phyloP scores from a whole-genome alignment of 2,888 invertebrate genomes.

The Quadriops clusia region DNA sequence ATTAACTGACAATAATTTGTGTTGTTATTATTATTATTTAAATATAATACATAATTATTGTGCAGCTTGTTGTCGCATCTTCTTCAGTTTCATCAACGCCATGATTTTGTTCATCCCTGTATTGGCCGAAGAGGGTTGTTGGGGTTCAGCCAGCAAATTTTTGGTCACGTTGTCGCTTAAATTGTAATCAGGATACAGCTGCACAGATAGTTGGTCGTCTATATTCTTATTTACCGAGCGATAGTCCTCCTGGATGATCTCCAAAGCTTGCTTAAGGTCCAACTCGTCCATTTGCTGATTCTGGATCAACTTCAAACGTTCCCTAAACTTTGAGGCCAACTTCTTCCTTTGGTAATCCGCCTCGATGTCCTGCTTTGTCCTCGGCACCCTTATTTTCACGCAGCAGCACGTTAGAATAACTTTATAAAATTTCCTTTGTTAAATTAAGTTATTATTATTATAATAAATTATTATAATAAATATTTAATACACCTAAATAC shows the following conservation, averaged over 20 bases:
- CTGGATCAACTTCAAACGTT: slow-evolving; percentile 67
- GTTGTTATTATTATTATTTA: no score
- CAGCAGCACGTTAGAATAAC: slow-evolving; percentile 84
- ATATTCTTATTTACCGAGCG: slow-evolving; percentile 40
- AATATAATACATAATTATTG: no score
- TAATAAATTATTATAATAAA: no score
- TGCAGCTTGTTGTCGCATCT: no score
- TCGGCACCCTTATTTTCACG: slow-evolving; percentile 78
- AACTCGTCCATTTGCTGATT: slow-evolving; percentile 79
- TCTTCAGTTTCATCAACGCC: no score
- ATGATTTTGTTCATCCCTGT: no score
- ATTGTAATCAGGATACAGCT: slow-evolving; percentile 31
- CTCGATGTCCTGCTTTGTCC: slow-evolving; percentile 92
- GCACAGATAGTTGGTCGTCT: slow-evolving; percentile 20
- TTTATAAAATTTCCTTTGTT: no score
- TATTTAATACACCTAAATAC: no score
- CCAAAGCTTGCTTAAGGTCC: slow-evolving; percentile 60
- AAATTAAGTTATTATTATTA: no score
- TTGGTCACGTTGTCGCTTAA: slow-evolving; percentile 38
- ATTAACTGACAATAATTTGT: no score
- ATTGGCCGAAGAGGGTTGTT: no score
- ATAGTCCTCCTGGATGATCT: slow-evolving; percentile 52
- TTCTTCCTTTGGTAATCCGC: slow-evolving; percentile 80
- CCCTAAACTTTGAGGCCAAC: slow-evolving; percentile 71
- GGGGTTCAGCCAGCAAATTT: slow-evolving; percentile 19